Evolutionary conservation across 2,888 invertebrate species (phyloP).

Genomic region (Villa cingulata): DNA sequence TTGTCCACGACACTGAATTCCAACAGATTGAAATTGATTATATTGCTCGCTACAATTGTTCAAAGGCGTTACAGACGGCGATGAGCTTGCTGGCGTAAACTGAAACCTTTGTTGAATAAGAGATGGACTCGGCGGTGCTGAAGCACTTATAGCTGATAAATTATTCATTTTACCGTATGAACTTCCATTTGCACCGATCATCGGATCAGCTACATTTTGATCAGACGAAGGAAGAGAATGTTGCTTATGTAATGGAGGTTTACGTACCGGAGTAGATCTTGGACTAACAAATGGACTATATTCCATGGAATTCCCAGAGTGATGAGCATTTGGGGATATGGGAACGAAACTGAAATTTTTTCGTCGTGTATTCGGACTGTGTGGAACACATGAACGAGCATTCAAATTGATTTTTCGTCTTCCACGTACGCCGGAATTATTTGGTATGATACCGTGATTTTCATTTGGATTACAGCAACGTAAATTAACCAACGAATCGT

Average conservation of each 20-base stretch:
- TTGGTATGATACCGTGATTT: not conserved
- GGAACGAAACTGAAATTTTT: conserved; percentile 77
- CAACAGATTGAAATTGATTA: conserved; percentile 47
- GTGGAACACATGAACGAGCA: conserved; percentile 21
- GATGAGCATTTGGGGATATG: conserved; percentile 52
- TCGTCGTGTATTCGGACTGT: conserved; percentile 59
- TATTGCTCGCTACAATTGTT: conserved; percentile 25
- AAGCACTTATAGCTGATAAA: conserved; percentile 26
- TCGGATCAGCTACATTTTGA: conserved; percentile 24
- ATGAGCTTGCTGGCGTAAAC: conserved; percentile 12
- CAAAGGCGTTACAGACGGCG: conserved; percentile 1
- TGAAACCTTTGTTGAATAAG: conserved; percentile 20
- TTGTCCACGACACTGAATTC: conserved; percentile 28
- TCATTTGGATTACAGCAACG: conserved; percentile 7
- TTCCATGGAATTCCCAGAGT: conserved; percentile 26
- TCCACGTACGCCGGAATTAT: conserved; percentile 5
- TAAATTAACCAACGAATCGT: conserved; percentile 2
- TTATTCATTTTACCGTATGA: conserved; percentile 8
- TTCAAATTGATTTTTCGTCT: conserved; percentile 32
- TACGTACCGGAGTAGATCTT: conserved; percentile 56
- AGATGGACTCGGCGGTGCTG: conserved; percentile 54
- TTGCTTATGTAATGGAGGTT: conserved; percentile 35
- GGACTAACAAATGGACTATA: conserved; percentile 76
- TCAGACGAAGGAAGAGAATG: conserved; percentile 23
- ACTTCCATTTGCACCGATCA: conserved; percentile 29